Conservation (phyloP, 2,888 invertebrate species). For the Caenorhabditis plicata region DNA sequence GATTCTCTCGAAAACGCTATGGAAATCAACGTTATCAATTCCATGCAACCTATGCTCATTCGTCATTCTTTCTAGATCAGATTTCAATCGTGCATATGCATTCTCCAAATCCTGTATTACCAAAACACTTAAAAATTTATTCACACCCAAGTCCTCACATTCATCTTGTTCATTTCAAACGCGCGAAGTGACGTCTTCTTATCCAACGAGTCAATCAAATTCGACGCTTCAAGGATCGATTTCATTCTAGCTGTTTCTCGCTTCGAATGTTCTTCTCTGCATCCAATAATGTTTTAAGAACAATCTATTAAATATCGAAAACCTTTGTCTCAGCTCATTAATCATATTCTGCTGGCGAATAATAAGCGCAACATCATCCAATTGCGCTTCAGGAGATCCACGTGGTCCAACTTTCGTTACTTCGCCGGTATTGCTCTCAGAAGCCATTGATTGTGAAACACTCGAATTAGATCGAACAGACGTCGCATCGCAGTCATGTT, state of each 20-base stretch:
- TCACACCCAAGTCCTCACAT: not conserved
- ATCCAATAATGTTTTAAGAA: slow-evolving; percentile 3
- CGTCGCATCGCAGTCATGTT: not conserved
- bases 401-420: no score
- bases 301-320: slow-evolving; percentile 1
- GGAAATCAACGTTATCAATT: slow-evolving; percentile 23
- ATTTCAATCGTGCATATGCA: slow-evolving; percentile 36
- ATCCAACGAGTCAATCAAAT: slow-evolving; percentile 44
- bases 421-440: slow-evolving; percentile 11
- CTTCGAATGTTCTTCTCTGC: slow-evolving; percentile 37
- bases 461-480: slow-evolving; percentile 20
- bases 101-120: slow-evolving; percentile 42
- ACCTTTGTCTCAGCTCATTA: slow-evolving; percentile 23
- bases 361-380: slow-evolving; percentile 49
- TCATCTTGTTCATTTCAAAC: slow-evolving; percentile 29
- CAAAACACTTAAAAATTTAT: not conserved
- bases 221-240: slow-evolving; percentile 42
- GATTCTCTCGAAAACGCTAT: slow-evolving; percentile 38
- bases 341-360: slow-evolving; percentile 50
- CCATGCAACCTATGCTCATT: slow-evolving; percentile 19
- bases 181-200: slow-evolving; percentile 41
- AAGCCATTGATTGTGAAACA: slow-evolving; percentile 15
- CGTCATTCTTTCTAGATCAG: slow-evolving; percentile 36
- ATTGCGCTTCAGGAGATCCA: slow-evolving; percentile 28
- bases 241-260: slow-evolving; percentile 47